phyloP scores from a whole-genome alignment of 2,888 invertebrate species.

The Gandaritis pyraliata region DNA sequence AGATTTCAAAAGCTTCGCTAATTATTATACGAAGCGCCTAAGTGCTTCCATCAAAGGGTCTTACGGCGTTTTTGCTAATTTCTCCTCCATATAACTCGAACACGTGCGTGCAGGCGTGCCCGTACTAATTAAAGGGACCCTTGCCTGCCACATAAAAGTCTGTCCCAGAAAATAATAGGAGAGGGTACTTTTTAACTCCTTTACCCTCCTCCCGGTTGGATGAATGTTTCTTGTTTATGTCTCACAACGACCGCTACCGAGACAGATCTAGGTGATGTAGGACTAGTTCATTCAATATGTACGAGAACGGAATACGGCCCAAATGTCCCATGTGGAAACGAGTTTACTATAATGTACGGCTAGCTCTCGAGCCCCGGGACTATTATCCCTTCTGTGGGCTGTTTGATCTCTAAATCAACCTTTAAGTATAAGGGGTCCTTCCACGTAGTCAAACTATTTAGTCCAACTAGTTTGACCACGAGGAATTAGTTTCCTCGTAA shows the following conservation, averaged over 20 bases:
- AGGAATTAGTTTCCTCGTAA: too few relatives aligned
- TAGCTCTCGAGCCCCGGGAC: slow-evolving; percentile 1
- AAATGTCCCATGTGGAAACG: slow-evolving; percentile 8
- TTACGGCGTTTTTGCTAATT: slow-evolving; percentile 32
- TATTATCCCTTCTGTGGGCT: background rate
- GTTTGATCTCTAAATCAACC: slow-evolving; percentile 10
- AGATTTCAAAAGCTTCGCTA: slow-evolving; percentile 33
- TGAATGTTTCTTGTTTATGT: background rate
- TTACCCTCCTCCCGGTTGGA: slow-evolving; percentile 9
- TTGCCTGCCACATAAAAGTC: slow-evolving; percentile 39
- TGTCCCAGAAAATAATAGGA: slow-evolving; percentile 33
- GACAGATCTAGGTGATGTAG: slow-evolving; percentile 1
- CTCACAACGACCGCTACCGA: background rate
- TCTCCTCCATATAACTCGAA: slow-evolving; percentile 25
- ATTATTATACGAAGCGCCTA: slow-evolving; percentile 29
- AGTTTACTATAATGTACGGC: slow-evolving; percentile 3
- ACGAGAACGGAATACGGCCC: slow-evolving; percentile 5
- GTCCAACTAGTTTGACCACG: too few relatives aligned
- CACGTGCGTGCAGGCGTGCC: slow-evolving; percentile 22
- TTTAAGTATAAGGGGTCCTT: too few relatives aligned
- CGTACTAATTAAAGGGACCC: slow-evolving; percentile 38
- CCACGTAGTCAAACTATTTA: too few relatives aligned
- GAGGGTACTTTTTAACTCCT: slow-evolving; percentile 39
- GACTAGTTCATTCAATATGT: slow-evolving; percentile 12
- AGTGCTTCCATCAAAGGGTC: slow-evolving; percentile 30